Conservation (phyloP, 2,888 invertebrate species). For the Noctua janthe region DNA sequence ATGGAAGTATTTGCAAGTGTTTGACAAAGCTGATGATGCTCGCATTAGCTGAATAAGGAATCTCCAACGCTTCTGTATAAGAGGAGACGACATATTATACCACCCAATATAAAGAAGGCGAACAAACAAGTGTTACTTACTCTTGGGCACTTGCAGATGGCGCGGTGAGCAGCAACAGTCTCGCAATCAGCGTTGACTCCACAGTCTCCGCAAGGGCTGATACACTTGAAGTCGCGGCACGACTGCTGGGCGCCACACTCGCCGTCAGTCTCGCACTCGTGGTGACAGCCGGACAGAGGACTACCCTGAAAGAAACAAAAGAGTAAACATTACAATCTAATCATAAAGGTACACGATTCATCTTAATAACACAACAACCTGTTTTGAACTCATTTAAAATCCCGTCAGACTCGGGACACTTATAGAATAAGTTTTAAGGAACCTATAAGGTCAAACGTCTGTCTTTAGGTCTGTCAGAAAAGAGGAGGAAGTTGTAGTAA, state of each 20-base stretch:
- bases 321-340: not conserved
- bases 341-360: not conserved
- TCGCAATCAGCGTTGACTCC: slow-evolving; percentile 95
- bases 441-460: not conserved
- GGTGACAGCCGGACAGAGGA: slow-evolving; percentile 94
- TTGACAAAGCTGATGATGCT: not conserved
- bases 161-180: slow-evolving; percentile 93
- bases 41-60: not conserved
- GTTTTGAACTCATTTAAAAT: not conserved
- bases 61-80: not conserved
- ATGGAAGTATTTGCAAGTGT: not conserved
- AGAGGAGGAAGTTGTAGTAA: not conserved
- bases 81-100: not conserved
- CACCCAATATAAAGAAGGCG: not conserved
- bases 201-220: slow-evolving; percentile 94
- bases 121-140: slow-evolving; percentile 80
- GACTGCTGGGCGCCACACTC: slow-evolving; percentile 93
- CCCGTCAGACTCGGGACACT: too few relatives aligned
- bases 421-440: not conserved
- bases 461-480: not conserved
- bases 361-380: not conserved
- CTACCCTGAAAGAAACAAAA: slow-evolving; percentile 90
- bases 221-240: slow-evolving; percentile 94
- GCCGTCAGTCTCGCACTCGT: slow-evolving; percentile 94
- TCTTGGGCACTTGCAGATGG: slow-evolving; percentile 95